These are phyloP conservation scores for Periparus ater DNA, from an alignment of 2,797 vertebrate species.

Conservation along the genomic window DNA sequence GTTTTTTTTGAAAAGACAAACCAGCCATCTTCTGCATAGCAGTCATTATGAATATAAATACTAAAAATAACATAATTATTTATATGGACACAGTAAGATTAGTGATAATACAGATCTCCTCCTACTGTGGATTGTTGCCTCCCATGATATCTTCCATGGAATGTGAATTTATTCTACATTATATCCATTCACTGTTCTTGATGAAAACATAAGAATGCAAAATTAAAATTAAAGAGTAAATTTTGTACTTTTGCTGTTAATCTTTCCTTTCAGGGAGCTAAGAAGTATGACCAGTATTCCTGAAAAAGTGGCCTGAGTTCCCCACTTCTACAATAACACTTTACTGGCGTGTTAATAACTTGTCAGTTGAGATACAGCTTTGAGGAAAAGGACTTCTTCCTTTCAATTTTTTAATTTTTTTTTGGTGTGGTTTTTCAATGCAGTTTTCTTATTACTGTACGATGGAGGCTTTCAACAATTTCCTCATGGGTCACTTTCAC, in stretches of 20 bases:
- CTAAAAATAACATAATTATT: constrained; percentile 16
- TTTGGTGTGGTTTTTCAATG: background rate
- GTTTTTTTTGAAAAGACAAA: background rate
- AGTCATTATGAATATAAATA: constrained; percentile 6
- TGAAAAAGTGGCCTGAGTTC: background rate
- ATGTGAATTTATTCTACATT: background rate
- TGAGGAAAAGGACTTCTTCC: background rate
- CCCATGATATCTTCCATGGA: background rate
- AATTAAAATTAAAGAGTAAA: background rate
- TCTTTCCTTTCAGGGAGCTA: background rate
- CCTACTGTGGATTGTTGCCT: background rate
- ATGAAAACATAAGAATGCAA: background rate
- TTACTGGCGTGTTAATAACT: background rate
- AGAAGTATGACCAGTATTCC: background rate
- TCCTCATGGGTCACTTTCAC: background rate
- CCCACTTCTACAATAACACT: background rate
- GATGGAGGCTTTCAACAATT: background rate
- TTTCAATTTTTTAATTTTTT: background rate
- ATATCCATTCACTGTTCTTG: background rate
- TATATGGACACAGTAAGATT: background rate
- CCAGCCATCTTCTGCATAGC: background rate
- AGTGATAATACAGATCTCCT: background rate
- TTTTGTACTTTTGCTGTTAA: background rate
- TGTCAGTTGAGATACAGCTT: background rate
- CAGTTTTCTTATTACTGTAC: background rate